Evolutionary conservation across 1,140 invertebrate species (phyloP).

Genomic region (Pseudomyrmex sp.): DNA sequence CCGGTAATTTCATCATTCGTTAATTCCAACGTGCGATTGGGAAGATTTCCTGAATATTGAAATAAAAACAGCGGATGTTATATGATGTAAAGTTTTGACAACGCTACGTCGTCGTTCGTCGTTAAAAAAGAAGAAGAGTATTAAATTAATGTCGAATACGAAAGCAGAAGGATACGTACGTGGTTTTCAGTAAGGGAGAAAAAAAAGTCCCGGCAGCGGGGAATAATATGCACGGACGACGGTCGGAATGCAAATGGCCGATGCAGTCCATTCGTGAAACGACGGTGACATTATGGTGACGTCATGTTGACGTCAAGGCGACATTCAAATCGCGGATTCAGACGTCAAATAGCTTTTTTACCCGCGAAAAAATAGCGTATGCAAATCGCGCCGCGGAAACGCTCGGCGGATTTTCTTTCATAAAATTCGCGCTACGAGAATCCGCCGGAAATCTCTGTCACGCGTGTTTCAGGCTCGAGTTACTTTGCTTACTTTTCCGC

Average conservation of each 20-base stretch:
- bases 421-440: conserved; percentile 41
- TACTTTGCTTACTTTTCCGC: conserved; percentile 55
- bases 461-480: conserved; percentile 52
- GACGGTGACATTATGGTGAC: conserved; percentile 56
- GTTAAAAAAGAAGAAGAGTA: conserved; percentile 15
- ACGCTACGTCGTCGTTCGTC: neutral
- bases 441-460: conserved; percentile 34
- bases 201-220: neutral
- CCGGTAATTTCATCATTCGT: conserved; percentile 41
- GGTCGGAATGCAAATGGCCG: conserved; percentile 49
- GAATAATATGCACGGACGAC: conserved; percentile 48
- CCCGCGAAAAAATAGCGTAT: conserved; percentile 63
- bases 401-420: conserved; percentile 45
- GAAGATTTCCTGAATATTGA: conserved; percentile 44
- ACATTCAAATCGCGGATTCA: conserved; percentile 64
- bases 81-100: conserved; percentile 52
- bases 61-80: conserved; percentile 25
- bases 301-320: conserved; percentile 56
- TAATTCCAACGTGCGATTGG: conserved; percentile 10
- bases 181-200: neutral
- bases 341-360: conserved; percentile 56
- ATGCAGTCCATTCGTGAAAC: conserved; percentile 58
- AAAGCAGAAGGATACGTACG: conserved; percentile 30
- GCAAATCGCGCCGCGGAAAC: conserved; percentile 52
- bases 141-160: conserved; percentile 60